These are phyloP conservation scores for Prolemur simus DNA, from an alignment of 2,113 vertebrate species.

Conservation along the genomic window DNA sequence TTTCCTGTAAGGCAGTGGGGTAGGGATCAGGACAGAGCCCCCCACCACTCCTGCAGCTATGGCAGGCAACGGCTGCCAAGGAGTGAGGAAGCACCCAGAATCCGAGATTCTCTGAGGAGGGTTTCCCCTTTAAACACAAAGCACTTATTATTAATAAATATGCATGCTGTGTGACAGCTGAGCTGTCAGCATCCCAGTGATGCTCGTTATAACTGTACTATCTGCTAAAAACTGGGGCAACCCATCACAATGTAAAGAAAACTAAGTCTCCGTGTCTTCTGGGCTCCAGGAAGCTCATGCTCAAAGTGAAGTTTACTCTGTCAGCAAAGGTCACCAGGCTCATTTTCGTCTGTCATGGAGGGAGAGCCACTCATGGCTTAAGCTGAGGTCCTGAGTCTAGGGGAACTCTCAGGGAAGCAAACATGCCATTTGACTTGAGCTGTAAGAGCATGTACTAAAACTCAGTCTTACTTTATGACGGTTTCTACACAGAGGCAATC, in stretches of 20 bases:
- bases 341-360: neutral
- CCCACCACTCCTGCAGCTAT: neutral
- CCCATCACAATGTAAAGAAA: neutral
- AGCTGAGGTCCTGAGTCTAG: neutral
- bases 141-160: neutral
- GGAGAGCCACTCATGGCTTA: neutral
- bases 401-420: neutral
- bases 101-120: neutral
- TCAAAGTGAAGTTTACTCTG: fast-evolving
- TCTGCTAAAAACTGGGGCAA: neutral
- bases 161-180: neutral
- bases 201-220: neutral
- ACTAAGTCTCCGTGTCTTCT: neutral
- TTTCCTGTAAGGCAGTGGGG: neutral
- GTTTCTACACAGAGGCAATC: neutral
- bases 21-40: neutral
- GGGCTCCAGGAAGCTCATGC: neutral
- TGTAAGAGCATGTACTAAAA: neutral
- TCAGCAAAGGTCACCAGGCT: neutral
- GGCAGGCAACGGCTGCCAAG: neutral
- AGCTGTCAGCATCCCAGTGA: neutral
- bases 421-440: neutral
- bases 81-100: neutral
- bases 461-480: neutral
- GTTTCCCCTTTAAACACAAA: neutral